These are phyloP conservation scores for Poecilus cupreus DNA, from an alignment of 2,888 invertebrate genomes.

Conservation along the genomic window DNA sequence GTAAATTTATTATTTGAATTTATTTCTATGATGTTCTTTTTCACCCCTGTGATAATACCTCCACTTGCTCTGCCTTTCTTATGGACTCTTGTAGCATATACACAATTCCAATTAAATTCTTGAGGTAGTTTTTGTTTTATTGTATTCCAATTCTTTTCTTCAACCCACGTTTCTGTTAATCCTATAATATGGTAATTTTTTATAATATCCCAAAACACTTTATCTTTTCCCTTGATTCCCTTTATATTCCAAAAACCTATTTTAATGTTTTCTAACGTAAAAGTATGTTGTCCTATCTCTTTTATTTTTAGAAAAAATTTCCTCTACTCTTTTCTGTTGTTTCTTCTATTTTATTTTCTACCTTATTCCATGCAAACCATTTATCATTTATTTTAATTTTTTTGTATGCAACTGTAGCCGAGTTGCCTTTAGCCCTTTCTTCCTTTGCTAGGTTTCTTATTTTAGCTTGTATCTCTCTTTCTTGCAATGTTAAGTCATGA, in stretches of 20 bases:
- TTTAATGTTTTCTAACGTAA: background rate
- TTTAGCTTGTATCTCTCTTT: no score
- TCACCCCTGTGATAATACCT: background rate
- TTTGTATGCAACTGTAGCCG: background rate
- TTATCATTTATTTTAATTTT: background rate
- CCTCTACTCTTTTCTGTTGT: background rate
- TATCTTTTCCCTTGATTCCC: background rate
- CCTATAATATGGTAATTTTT: background rate
- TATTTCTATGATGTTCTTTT: background rate
- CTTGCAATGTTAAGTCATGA: no score
- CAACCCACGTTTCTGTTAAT: background rate
- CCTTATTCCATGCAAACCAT: background rate
- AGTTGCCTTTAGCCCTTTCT: background rate
- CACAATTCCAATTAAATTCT: background rate
- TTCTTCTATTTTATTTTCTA: background rate
- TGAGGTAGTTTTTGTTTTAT: background rate
- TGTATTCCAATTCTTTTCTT: background rate
- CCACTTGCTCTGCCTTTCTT: constrained; percentile 12
- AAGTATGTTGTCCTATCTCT: background rate
- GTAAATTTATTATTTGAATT: background rate
- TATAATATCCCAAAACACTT: background rate
- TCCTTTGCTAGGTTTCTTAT: background rate
- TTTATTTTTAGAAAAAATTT: background rate
- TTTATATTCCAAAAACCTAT: constrained; percentile 1
- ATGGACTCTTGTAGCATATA: background rate